phyloP scores from a whole-genome alignment of 2,113 vertebrate genomes.

The Actenoides lindsayi region DNA sequence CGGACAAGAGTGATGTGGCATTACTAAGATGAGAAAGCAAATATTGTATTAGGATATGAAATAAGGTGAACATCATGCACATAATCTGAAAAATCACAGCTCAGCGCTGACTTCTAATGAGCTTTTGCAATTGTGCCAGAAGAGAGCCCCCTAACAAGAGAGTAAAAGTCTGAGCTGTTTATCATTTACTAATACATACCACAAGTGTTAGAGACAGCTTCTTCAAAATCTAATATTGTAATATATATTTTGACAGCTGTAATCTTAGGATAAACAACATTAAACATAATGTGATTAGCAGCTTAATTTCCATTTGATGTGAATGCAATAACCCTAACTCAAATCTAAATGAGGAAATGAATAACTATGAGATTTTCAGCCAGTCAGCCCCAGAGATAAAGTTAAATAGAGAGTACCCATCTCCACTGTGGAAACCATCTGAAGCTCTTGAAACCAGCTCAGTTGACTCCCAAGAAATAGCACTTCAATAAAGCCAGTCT shows the following conservation, averaged over 20 bases:
- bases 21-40: background rate
- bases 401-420: background rate
- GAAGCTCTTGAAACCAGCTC: background rate
- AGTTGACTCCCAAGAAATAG: background rate
- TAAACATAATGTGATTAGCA: slow-evolving; percentile 42
- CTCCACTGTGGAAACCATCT: background rate
- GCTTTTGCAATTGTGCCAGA: slow-evolving; percentile 22
- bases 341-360: slow-evolving; percentile 20
- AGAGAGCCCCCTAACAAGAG: slow-evolving; percentile 1
- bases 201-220: background rate
- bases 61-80: background rate
- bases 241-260: background rate
- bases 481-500: background rate
- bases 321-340: slow-evolving; percentile 13
- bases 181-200: background rate
- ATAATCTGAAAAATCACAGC: background rate
- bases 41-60: background rate
- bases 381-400: background rate
- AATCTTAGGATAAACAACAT: background rate
- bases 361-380: background rate
- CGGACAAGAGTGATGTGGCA: background rate
- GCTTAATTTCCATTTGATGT: slow-evolving; percentile 3
- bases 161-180: slow-evolving; percentile 30
- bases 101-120: slow-evolving; percentile 9
- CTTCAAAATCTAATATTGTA: slow-evolving; percentile 11